Evolutionary conservation across 1,140 invertebrate species (phyloP).

Genomic region (Zaprionus taronus): DNA sequence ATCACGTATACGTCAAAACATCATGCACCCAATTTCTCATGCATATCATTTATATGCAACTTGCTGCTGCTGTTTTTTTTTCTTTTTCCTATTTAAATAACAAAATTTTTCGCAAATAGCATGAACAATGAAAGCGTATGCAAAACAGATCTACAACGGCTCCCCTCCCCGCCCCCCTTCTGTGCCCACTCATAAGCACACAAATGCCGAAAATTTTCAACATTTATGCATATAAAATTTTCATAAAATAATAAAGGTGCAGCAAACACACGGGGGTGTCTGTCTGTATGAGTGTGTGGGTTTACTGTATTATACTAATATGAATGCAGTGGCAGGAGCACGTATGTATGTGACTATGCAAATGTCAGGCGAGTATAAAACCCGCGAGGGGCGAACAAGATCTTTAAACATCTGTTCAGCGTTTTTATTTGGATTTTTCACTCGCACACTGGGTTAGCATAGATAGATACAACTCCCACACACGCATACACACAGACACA

Average conservation of each 20-base stretch:
- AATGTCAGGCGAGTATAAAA: constrained; percentile 38
- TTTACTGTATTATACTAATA: constrained; percentile 38
- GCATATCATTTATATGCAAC: constrained; percentile 63
- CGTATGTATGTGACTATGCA: constrained; percentile 51
- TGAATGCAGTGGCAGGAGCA: constrained; percentile 23
- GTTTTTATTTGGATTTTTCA: neutral
- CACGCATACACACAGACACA: neutral
- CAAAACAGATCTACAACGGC: constrained; percentile 39
- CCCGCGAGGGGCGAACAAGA: neutral
- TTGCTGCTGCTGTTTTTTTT: neutral
- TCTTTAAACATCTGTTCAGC: neutral
- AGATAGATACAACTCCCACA: neutral
- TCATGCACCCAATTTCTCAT: constrained; percentile 33
- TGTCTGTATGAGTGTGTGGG: neutral
- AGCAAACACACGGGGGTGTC: constrained; percentile 39
- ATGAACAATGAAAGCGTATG: constrained; percentile 59
- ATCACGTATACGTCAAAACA: constrained; percentile 43
- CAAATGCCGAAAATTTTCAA: constrained; percentile 46
- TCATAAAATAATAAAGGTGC: constrained; percentile 77
- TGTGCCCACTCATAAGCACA: constrained; percentile 26
- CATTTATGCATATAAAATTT: constrained; percentile 66
- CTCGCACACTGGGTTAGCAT: constrained; percentile 12
- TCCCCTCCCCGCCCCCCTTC: neutral
- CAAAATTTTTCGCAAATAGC: constrained; percentile 52
- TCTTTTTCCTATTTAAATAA: constrained; percentile 67